These are phyloP conservation scores for Papilio machaon DNA, from an alignment of 1,140 invertebrate species.

Conservation along the genomic window DNA sequence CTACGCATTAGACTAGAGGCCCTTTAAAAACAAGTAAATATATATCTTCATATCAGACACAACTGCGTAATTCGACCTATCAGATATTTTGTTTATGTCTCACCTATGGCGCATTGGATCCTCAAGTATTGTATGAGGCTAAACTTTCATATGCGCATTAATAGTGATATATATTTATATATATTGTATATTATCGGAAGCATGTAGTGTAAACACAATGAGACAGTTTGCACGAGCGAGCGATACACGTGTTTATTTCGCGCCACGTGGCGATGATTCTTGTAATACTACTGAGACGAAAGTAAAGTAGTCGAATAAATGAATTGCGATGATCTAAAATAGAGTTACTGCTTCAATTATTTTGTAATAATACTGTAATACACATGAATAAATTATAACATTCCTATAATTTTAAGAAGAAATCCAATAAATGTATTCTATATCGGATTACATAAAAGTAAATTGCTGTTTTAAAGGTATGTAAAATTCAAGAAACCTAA, in stretches of 20 bases:
- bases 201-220: neutral
- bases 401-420: no score
- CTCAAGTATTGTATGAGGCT: neutral
- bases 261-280: slow-evolving; percentile 5
- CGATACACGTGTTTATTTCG: slow-evolving; percentile 2
- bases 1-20: neutral
- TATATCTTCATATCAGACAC: neutral
- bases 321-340: neutral
- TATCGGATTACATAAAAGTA: neutral
- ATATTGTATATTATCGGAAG: neutral
- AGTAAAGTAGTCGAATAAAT: neutral
- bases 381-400: no score
- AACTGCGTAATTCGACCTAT: slow-evolving; percentile 6
- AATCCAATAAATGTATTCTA: neutral
- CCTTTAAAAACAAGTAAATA: neutral
- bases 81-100: neutral
- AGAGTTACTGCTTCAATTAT: neutral
- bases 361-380: no score
- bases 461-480: neutral
- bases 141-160: slow-evolving; percentile 4
- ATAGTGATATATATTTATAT: neutral
- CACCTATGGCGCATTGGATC: neutral
- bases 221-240: slow-evolving; percentile 2
- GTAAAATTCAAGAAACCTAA: neutral
- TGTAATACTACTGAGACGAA: neutral